Percentiles rank a stretch among this genome's conserved stretches.
phyloP scores from a whole-genome alignment of 2,888 invertebrate species.

The Pycnomerus fuliginosus region DNA sequence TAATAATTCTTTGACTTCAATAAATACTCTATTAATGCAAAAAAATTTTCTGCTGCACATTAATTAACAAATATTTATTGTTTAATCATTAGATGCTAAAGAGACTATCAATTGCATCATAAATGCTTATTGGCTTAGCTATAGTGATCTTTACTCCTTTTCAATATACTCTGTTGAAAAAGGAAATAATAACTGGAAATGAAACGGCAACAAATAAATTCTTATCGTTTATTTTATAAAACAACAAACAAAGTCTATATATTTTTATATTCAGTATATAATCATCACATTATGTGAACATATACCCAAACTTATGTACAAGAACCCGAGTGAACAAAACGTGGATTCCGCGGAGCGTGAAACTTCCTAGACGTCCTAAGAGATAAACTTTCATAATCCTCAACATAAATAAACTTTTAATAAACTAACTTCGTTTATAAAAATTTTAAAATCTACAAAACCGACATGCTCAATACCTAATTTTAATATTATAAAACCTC shows the following conservation, averaged over 20 bases:
- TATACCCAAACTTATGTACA: constrained; percentile 36
- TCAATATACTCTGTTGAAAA: no score
- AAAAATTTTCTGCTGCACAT: no score
- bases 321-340: constrained; percentile 21
- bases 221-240: constrained; percentile 38
- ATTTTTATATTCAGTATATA: constrained; percentile 30
- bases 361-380: background rate
- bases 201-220: constrained; percentile 5
- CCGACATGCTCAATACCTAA: no score
- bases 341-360: constrained; percentile 16
- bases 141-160: no score
- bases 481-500: no score
- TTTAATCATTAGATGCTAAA: no score
- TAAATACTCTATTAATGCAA: no score
- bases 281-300: constrained; percentile 36
- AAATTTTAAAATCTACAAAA: no score
- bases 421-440: background rate
- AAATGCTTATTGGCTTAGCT: no score
- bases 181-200: constrained; percentile 2
- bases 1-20: no score
- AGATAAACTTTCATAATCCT: background rate
- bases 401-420: background rate
- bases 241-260: constrained; percentile 41
- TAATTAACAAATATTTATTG: no score
- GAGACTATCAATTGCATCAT: no score